Conservation (phyloP, 2,797 vertebrate species). For the Paramormyrops hopkinsi region DNA sequence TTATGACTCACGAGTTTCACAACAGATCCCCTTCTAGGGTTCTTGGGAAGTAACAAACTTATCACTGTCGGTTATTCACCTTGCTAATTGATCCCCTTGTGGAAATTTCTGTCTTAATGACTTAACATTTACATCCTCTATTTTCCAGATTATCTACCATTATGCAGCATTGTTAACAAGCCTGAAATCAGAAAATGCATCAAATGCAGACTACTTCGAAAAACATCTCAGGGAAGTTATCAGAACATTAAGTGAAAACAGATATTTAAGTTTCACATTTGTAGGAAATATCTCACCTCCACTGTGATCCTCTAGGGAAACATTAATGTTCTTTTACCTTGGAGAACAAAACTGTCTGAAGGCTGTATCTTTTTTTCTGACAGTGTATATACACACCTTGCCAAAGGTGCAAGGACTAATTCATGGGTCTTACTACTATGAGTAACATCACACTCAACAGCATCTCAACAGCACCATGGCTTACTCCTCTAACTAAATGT, state of each 20-base stretch:
- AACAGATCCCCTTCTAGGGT: not conserved
- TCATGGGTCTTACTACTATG: conserved; percentile 29
- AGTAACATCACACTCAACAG: not conserved
- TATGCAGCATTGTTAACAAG: not conserved
- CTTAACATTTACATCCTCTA: not conserved
- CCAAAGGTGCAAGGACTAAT: conserved; percentile 46
- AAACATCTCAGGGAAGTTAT: not conserved
- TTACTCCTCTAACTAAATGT: not conserved
- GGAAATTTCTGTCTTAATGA: not conserved
- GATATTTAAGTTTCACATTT: not conserved
- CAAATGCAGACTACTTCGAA: not conserved
- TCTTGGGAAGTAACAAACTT: not conserved
- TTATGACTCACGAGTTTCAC: not conserved
- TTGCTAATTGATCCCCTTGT: not conserved
- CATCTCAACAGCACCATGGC: not conserved
- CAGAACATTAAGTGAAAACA: not conserved
- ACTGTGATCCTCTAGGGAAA: not conserved
- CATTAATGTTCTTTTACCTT: not conserved
- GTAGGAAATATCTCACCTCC: not conserved
- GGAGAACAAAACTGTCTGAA: not conserved
- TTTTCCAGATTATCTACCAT: not conserved
- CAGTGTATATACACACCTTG: conserved; percentile 37
- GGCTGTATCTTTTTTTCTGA: not conserved
- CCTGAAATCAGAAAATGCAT: not conserved
- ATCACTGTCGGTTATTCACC: not conserved